Evolutionary conservation across 1,140 invertebrate genomes (phyloP), one percentile per base, ranked within the genome.

Genomic region (Cataglyphis hispanica): DNA sequence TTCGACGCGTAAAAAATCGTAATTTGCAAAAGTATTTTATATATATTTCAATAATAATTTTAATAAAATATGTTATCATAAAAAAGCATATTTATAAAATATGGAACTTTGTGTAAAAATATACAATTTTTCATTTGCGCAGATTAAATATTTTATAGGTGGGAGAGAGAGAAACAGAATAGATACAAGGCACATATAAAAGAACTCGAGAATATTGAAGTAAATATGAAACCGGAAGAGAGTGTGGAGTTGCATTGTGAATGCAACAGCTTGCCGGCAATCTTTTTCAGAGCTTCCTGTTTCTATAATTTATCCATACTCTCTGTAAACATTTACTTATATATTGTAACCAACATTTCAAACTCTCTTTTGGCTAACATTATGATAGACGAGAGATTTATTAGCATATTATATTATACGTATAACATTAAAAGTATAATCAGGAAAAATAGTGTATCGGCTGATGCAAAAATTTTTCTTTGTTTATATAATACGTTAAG

Each of bases 301-400:
- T 78, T 78, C 84, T 85, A 85, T 85, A 85, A 85, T 78, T 85
- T 78, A 85, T 78, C 61, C 80, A 50, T 37, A 78, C 43, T 78
- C 61, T 64, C 61, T 56, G 74, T 34, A 40, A 53, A 85, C 63
- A 66, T 80, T 66, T 85, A 80, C 63, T 50, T 67, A 66, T 60
- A 50, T 85, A 80, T 56, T 63, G 27, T 74, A 74, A 74, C 53
- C 50, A 37, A 72, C 7, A 25, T 43, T 81, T 58, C 16, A 34
- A 60, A 43, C 7, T 25, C 25, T 5, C 34, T 61, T 72, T 60
- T 8, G 43, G n/a, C 37, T 43, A 25, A 10, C 25, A 53, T 60
- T 16, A 3, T 60, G 19, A 74, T 13, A n/a, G 10, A 34, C 8
- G 19, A 37, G 40, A 83, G 34, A 81, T 4, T 72, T 25, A 13